Evolutionary conservation across 1,140 invertebrate genomes (phyloP), one percentile per base, ranked within the genome.

Genomic region (Limonius californicus): DNA sequence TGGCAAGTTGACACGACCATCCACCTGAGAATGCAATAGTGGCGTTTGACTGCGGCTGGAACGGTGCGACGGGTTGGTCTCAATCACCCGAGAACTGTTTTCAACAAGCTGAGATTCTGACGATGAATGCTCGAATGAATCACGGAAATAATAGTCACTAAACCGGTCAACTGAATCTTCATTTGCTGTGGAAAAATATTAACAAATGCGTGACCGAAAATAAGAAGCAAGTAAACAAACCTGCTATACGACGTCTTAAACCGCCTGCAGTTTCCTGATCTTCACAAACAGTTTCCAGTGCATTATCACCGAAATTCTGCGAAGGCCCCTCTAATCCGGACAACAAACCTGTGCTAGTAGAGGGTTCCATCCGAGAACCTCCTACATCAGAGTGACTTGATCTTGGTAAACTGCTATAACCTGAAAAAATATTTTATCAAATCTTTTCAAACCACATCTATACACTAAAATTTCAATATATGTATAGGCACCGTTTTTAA

Each of bases 381-480:
- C 85, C 77, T 50, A 83, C 87, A 70, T 82, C 89, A 65, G 85
- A 89, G 77, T 91, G 89, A 70, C 89, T 90, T 43, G 89, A 90
- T 61, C 90, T 81, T 18, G 90, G 89, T 68, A 92, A 81, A 77
- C 88, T 92, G 75, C 88, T 90, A 74, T 92, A 92, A 60, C 89
- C 90, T 89, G 71, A 50, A 23, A 21, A 7, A 65, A 62, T n/a
- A n/a, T n/a, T n/a, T n/a, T n/a, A n/a, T n/a, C n/a, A n/a, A n/a
- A n/a, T n/a, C n/a, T n/a, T n/a, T n/a, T n/a, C n/a, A n/a, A n/a
- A n/a, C n/a, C n/a, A n/a, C n/a, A n/a, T n/a, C n/a, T n/a, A n/a
- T n/a, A n/a, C n/a, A n/a, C n/a, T n/a, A n/a, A n/a, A n/a, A n/a
- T n/a, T n/a, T n/a, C n/a, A n/a, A n/a, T n/a, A n/a, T n/a, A n/a